Evolutionary conservation across 2,797 vertebrate genomes (phyloP).

Genomic region (Melanotaenia pygmaea): DNA sequence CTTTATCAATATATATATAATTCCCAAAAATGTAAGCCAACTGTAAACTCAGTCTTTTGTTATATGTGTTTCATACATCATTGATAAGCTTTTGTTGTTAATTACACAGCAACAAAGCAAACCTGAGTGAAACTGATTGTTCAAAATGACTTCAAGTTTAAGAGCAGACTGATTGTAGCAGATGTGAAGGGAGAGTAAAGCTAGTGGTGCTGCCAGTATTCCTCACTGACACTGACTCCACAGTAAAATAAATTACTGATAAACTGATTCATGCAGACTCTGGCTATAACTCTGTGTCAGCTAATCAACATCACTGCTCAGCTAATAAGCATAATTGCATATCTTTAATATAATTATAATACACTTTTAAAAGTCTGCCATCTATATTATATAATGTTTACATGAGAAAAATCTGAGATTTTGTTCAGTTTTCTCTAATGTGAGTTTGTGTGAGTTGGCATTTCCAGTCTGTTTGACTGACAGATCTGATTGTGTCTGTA

Average conservation of each 20-base stretch:
- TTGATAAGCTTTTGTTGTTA: neutral
- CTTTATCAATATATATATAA: neutral
- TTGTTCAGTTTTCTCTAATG: neutral
- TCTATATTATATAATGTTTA: neutral
- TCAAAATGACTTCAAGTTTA: neutral
- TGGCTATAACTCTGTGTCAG: neutral
- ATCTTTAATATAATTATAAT: neutral
- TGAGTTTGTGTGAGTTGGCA: neutral
- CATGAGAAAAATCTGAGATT: neutral
- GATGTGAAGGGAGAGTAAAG: neutral
- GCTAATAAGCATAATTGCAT: too few species aligned
- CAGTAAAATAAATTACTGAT: neutral
- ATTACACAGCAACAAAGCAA: neutral
- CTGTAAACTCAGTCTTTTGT: neutral
- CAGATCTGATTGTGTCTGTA: neutral
- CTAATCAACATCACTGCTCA: neutral
- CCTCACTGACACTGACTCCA: neutral
- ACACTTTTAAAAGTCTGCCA: neutral
- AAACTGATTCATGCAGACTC: neutral
- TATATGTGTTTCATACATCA: neutral
- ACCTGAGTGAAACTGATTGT: neutral
- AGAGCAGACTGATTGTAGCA: neutral
- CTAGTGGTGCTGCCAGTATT: neutral
- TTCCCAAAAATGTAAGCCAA: neutral
- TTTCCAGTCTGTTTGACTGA: neutral